These are phyloP conservation scores for Trematocara zebra DNA, from an alignment of 2,113 vertebrate genomes.

Conservation along the genomic window DNA sequence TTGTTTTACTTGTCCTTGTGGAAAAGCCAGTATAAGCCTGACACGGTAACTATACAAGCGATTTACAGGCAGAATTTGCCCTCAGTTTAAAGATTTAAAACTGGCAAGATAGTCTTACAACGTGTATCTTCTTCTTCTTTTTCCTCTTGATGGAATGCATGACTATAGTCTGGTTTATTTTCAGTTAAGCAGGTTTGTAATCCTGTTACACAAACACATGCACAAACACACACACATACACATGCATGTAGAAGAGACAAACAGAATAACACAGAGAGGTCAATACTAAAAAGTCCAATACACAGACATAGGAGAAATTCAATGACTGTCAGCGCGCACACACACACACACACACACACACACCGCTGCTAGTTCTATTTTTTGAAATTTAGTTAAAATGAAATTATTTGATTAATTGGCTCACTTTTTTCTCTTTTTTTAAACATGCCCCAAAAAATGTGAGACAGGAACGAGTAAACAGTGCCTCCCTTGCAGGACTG, in stretches of 20 bases:
- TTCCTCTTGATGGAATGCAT: not conserved
- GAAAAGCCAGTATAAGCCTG: not conserved
- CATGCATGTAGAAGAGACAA: not conserved
- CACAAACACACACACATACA: not conserved
- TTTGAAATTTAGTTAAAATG: not conserved
- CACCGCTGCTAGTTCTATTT: not conserved
- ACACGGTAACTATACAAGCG: not conserved
- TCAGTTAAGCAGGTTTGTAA: constrained; percentile 24
- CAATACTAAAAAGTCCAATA: not conserved
- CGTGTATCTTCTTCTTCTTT: not conserved
- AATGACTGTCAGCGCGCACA: fast-evolving
- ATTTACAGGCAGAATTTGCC: not conserved
- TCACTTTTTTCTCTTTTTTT: not conserved
- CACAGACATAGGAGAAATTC: not conserved
- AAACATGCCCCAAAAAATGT: not conserved
- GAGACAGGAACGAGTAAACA: not conserved
- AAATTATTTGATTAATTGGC: not conserved
- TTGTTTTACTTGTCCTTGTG: not conserved
- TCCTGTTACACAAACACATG: not conserved
- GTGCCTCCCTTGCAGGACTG: not conserved
- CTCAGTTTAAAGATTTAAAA: not conserved
- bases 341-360: not conserved
- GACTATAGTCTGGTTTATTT: not conserved
- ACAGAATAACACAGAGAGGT: not conserved
- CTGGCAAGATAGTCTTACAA: not conserved